Conservation (phyloP, 2,797 vertebrate genomes). For the Acanthis flammea region DNA sequence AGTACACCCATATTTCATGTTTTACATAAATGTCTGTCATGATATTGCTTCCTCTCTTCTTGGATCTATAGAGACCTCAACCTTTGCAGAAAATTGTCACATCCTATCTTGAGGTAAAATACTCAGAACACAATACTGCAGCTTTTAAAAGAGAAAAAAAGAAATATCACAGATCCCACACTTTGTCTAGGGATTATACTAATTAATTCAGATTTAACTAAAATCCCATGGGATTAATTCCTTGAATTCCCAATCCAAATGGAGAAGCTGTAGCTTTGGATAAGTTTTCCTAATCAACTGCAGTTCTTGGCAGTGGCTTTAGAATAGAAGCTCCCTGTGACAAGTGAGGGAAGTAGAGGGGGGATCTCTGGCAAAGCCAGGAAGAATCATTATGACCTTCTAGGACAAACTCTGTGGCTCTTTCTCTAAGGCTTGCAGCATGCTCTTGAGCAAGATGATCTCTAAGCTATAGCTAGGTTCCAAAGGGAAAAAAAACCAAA, state of each 20-base stretch:
- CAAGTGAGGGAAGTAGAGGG: neutral
- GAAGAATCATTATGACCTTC: neutral
- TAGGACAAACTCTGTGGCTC: neutral
- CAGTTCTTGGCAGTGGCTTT: accelerated
- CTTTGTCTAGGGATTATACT: neutral
- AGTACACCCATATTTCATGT: neutral
- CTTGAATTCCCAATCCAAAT: neutral
- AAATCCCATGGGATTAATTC: neutral
- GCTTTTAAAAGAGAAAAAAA: neutral
- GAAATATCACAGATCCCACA: neutral
- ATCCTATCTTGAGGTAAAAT: neutral
- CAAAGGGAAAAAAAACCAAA: neutral
- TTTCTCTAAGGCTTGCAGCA: neutral
- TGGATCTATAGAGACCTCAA: neutral
- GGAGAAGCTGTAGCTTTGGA: neutral
- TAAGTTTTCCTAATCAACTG: neutral
- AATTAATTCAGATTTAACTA: neutral
- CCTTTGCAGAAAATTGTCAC: neutral
- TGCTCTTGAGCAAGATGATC: neutral
- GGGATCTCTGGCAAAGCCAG: neutral
- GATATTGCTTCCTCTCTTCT: neutral
- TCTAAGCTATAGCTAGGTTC: neutral
- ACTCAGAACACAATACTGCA: neutral
- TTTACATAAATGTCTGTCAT: neutral
- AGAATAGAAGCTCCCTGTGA: neutral